Conservation (phyloP, 1,140 invertebrate genomes). For the Pentalonia nigronervosa region DNA sequence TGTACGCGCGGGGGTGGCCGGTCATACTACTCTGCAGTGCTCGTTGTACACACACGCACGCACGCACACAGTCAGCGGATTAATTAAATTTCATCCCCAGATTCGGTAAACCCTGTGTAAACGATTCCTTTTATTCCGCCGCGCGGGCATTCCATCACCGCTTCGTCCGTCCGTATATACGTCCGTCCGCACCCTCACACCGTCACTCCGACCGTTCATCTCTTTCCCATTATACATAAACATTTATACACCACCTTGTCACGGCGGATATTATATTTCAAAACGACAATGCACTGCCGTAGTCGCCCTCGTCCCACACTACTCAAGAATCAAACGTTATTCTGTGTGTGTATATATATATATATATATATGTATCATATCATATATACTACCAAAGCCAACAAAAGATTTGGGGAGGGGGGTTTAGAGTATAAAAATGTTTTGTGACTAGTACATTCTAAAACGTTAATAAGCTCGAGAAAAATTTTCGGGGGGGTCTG, state of each 20-base stretch:
- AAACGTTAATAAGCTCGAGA: no score
- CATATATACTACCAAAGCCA: no score
- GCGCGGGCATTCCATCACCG: slow-evolving; percentile 42
- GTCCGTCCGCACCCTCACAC: neutral
- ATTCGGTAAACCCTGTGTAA: slow-evolving; percentile 42
- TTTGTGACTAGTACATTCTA: no score
- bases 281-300: neutral
- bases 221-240: neutral
- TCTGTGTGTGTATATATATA: neutral
- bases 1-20: neutral
- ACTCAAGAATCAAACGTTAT: neutral
- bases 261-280: slow-evolving; percentile 43
- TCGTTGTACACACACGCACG: neutral
- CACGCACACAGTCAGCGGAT: slow-evolving; percentile 5
- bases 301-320: neutral
- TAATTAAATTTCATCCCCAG: slow-evolving; percentile 54
- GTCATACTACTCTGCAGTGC: neutral
- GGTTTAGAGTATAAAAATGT: no score
- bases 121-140: slow-evolving; percentile 53
- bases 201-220: neutral
- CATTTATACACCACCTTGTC: slow-evolving; percentile 18
- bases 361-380: neutral
- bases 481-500: no score
- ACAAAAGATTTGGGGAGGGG: no score
- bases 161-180: neutral